Base-by-base conservation (phyloP, 2,113 vertebrate species). In the Ochotona curzoniae region DNA sequence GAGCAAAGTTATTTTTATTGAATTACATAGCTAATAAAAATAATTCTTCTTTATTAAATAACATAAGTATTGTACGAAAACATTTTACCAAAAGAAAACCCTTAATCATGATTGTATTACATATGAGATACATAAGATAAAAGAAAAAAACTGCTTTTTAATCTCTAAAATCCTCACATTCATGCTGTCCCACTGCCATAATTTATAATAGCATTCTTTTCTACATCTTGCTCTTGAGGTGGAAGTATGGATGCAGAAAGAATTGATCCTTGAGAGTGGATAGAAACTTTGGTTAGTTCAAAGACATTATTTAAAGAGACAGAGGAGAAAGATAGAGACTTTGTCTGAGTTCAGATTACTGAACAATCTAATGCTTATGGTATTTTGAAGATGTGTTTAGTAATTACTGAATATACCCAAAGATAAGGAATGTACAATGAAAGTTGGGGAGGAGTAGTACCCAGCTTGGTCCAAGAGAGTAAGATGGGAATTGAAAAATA, bases 11-110 rank as follows among this genome's bases (percentile, higher is more conserved):
- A 3, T 90, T 57, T 73, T 18, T 57, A 92, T 14, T 49, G 69
- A 4, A 81, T 92, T 89, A 51, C 7, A 67, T 5, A 70, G 15
- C 86, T 8, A 73, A 49, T 44, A 74, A 83, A 93, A 88, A 69
- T n/a, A 30, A 64, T 67, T 67, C 0, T 20, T 93, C 8, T 61
- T 54, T 13, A 69, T 83, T 92, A 73, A 89, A 78, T 61, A 70
- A 64, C 30, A 32, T 71, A 69, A 71, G 82, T 89, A 89, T 83
- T 2, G 73, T 82, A 79, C 17, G 26, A 87, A 83, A 63, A 78
- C 7, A 78, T 15, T 80, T 94, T 32, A 47, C 13, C 25, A 91
- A 76, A 80, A 67, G 74, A 82, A 60, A 5, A 3, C 3, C 5
- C 1, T 67, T 57, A 71, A 67, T 51, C 44, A 28, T 10, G 1